These are phyloP conservation scores for Elymnias hypermnestra DNA, from an alignment of 1,140 invertebrate species.

Conservation along the genomic window DNA sequence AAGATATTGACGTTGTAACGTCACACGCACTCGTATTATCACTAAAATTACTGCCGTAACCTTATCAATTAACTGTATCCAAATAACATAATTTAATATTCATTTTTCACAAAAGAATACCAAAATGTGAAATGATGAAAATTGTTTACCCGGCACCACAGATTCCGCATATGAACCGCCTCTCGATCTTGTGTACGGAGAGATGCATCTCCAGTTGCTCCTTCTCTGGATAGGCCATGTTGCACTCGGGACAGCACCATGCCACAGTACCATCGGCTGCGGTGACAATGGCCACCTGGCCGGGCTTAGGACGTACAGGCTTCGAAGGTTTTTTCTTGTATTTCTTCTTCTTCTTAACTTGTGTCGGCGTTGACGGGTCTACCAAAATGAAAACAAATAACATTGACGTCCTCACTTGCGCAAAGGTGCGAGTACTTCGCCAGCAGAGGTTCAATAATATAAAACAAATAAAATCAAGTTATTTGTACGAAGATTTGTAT, in stretches of 20 bases:
- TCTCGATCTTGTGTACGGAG: constrained; percentile 85
- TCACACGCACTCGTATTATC: no score
- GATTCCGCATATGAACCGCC: constrained; percentile 80
- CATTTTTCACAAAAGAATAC: no score
- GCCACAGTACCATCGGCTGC: constrained; percentile 83
- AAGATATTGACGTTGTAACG: no score
- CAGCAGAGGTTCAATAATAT: no score
- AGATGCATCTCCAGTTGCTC: constrained; percentile 85
- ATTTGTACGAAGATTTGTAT: no score
- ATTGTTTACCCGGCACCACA: constrained; percentile 76
- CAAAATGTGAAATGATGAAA: no score
- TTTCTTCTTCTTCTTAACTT: constrained; percentile 84
- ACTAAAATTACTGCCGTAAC: no score
- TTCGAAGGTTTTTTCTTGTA: constrained; percentile 88
- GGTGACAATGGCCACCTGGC: constrained; percentile 83
- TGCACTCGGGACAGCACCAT: constrained; percentile 87
- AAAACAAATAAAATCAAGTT: no score
- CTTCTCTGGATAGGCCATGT: constrained; percentile 87
- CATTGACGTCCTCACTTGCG: no score
- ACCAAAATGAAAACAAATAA: background rate
- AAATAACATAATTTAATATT: no score
- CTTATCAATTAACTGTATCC: no score
- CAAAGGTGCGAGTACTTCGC: no score
- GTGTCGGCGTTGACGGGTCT: constrained; percentile 45
- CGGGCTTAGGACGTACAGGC: constrained; percentile 82